phyloP scores from a whole-genome alignment of 1,140 invertebrate species.

The Drosophila ohnishii region DNA sequence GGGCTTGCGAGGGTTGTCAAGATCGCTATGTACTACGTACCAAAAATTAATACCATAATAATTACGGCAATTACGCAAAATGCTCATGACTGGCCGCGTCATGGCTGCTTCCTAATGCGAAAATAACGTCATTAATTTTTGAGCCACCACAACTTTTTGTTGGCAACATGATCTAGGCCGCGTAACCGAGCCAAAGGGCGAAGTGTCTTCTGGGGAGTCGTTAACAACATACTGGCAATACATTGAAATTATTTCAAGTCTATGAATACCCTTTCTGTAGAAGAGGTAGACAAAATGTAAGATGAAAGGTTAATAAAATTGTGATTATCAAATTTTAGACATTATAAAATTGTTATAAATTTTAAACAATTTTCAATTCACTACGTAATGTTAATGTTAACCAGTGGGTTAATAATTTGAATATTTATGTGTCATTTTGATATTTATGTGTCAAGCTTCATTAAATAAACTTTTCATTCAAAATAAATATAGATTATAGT shows the following conservation, averaged over 20 bases:
- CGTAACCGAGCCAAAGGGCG: not conserved
- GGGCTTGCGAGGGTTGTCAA: constrained; percentile 26
- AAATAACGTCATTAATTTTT: constrained; percentile 79
- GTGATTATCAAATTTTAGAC: not conserved
- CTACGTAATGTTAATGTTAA: too few species aligned
- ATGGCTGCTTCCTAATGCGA: constrained; percentile 81
- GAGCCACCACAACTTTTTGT: constrained; percentile 4
- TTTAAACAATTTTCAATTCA: too few species aligned
- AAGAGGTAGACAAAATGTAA: too few species aligned
- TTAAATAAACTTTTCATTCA: too few species aligned
- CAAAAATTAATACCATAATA: constrained; percentile 61
- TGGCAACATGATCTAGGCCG: constrained; percentile 31
- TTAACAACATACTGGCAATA: not conserved
- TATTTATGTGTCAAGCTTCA: too few species aligned
- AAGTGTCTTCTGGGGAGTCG: not conserved
- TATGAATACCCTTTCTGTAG: constrained; percentile 6
- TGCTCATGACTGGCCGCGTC: constrained; percentile 76
- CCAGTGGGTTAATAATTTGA: too few species aligned
- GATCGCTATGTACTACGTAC: constrained; percentile 8
- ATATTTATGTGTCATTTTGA: too few species aligned
- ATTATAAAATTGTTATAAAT: too few species aligned
- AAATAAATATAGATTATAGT: too few species aligned
- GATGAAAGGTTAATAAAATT: not conserved
- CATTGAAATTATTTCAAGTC: constrained; percentile 1
- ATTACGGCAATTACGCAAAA: constrained; percentile 76